Evolutionary conservation across 1,140 invertebrate species (phyloP), one percentile per base, ranked within the genome.

Genomic region (Dendroctonus valens): DNA sequence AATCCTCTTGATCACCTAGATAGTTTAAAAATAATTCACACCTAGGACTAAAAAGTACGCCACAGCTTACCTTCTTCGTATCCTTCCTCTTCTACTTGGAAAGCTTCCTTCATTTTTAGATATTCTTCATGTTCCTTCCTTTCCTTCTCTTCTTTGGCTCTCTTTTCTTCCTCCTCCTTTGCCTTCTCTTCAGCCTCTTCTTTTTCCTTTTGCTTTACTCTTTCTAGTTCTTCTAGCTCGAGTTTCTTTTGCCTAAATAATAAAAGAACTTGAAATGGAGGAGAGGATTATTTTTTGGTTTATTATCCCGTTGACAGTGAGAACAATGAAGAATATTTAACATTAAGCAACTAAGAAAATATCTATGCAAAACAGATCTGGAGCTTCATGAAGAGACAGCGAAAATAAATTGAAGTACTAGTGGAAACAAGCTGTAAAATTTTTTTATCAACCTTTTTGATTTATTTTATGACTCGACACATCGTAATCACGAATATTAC

Each of bases 31-130:
- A 9, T 12, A 9, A 12, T 52, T 11, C 15, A 52, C n/a, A 12
- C 15, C 8, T 52, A 15, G 15, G 54, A 39, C 12, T 46, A 11
- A 11, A n/a, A 11, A 46, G 12, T 46, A 3, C 44, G 44, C 26
- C 26, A 26, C 4, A n/a, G 8, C 49, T 59, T 67, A 62, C 66
- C 85, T 57, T 89, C 85, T 73, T 91, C 87, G 69, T 89, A 77
- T 8, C 77, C 96, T 81, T 98, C 95, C 67, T 95, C 93, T 75
- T 98, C 95, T 0, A 99, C 85, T 38, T 83, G 88, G 75, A 98
- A 98, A 0, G 87, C 86, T 71, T 89, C 89, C 79, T 96, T 97
- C 84, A 98, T 84, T 77, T 94, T 93, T 42, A 96, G 81, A 80
- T 98, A 98, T 78, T 97, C 94, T 70, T 91, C 90, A 72, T 91